These are phyloP conservation scores for Dendropsophus ebraccatus DNA, from an alignment of 2,113 vertebrate species.

Conservation along the genomic window DNA sequence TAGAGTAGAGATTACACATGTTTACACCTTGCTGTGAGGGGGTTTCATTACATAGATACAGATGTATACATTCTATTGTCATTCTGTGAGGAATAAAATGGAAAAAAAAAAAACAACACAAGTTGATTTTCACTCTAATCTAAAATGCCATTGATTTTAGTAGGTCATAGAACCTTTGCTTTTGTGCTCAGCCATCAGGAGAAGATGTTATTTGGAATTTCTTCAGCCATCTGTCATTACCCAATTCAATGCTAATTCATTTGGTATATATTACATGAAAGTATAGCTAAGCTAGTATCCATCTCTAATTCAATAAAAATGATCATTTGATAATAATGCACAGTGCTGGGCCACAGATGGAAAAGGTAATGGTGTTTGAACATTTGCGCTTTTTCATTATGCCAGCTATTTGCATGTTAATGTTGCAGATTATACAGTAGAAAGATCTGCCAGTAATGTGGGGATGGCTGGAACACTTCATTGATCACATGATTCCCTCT, in stretches of 20 bases:
- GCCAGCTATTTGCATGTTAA: constrained; percentile 64
- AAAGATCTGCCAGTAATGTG: constrained; percentile 63
- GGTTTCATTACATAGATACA: not conserved
- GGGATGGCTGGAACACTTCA: constrained; percentile 61
- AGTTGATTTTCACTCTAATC: constrained; percentile 21
- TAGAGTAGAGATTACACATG: not conserved
- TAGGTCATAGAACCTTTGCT: constrained; percentile 43
- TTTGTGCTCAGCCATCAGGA: constrained; percentile 50
- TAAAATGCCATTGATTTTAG: constrained; percentile 39
- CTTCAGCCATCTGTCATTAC: constrained; percentile 58
- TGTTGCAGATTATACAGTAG: constrained; percentile 66
- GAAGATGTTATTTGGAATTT: constrained; percentile 49
- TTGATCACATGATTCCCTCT: constrained; percentile 51
- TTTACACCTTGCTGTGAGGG: not conserved
- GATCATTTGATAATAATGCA: constrained; percentile 64
- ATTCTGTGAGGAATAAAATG: not conserved
- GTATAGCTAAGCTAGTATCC: constrained; percentile 63
- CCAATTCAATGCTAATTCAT: constrained; percentile 57
- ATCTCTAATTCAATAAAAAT: constrained; percentile 64
- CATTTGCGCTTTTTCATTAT: constrained; percentile 53
- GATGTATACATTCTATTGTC: not conserved
- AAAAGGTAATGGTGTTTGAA: constrained; percentile 65
- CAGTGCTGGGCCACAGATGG: constrained; percentile 64
- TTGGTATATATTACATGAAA: constrained; percentile 60
- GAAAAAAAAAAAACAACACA: not conserved